Base-by-base conservation (phyloP, 2,888 invertebrate species). In the Drosophila histrio region DNA sequence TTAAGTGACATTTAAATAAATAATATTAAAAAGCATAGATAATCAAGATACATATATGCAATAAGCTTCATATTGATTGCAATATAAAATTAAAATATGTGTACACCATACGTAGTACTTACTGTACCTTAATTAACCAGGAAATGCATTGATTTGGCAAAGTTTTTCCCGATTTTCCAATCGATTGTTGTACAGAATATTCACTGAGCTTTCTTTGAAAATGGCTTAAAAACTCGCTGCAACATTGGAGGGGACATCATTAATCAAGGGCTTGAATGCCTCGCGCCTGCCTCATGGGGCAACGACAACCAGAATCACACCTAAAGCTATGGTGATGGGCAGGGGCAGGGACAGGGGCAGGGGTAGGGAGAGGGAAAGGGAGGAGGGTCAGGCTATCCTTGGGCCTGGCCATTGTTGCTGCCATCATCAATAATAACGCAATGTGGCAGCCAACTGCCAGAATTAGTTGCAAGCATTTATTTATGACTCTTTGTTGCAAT, bases 381-480 rank as follows among this genome's bases (percentile, higher is more conserved):
- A 1, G 3, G 21, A 19, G 38, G n/a, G 13, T 28, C 24, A 24
- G 22, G 24, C 22, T 26, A 17, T 26, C 34, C 26, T 22, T 46
- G 53, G 43, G 56, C 43, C 44, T 47, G 69, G 49, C 76, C 76
- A 79, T 79, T 80, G 83, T 82, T 77, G 71, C 64, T 46, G 71
- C 46, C 59, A 72, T 77, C 84, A 82, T 82, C 82, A 82, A 82
- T 82, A 82, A 84, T 84, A 84, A 81, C 79, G 81, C 84, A 82
- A 81, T 74, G 81, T 84, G 78, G 80, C 81, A 83, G 75, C 52
- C 67, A 82, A 73, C 87, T 86, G 85, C 79, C 88, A 85, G 72
- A 79, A 87, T 85, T 88, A 78, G 87, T 88, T 79, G 73, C 80
- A 79, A 77, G 77, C 65, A 86, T 82, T 88, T 87, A 87, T 87